Conservation (phyloP, 2,888 invertebrate genomes). For the Pherbina coryleti region DNA sequence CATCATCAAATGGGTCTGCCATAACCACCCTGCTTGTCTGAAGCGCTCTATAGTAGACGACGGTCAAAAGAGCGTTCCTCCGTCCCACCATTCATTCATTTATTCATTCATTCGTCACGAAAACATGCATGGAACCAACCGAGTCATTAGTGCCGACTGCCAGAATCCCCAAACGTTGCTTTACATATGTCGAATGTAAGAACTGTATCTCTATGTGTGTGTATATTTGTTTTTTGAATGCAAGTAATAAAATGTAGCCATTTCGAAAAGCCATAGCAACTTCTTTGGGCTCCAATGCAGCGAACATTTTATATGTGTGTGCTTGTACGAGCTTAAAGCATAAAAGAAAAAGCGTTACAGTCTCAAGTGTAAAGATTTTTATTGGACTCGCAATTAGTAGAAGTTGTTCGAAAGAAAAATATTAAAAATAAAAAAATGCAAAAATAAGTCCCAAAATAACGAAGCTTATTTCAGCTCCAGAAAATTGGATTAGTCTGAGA, state of each 20-base stretch:
- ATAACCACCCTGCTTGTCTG: neutral
- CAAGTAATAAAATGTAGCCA: slow-evolving; percentile 39
- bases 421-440: neutral
- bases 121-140: slow-evolving; percentile 2
- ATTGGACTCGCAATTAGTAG: slow-evolving; percentile 63
- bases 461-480: neutral
- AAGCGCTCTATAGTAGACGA: too few species aligned
- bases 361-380: slow-evolving; percentile 55
- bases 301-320: neutral
- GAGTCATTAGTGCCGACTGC: slow-evolving; percentile 30
- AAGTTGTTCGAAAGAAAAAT: neutral
- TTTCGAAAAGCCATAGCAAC: slow-evolving; percentile 28
- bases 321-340: neutral
- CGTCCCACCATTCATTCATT: neutral
- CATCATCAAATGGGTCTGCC: neutral
- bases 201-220: neutral
- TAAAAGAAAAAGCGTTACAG: slow-evolving; percentile 11
- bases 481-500: neutral
- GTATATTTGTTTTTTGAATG: neutral
- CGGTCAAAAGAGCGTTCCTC: neutral
- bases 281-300: neutral
- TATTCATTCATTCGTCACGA: slow-evolving; percentile 11
- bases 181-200: neutral
- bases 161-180: neutral
- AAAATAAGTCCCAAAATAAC: neutral